Evolutionary conservation across 2,888 invertebrate species (phyloP).

Genomic region (Tigriopus californicus): DNA sequence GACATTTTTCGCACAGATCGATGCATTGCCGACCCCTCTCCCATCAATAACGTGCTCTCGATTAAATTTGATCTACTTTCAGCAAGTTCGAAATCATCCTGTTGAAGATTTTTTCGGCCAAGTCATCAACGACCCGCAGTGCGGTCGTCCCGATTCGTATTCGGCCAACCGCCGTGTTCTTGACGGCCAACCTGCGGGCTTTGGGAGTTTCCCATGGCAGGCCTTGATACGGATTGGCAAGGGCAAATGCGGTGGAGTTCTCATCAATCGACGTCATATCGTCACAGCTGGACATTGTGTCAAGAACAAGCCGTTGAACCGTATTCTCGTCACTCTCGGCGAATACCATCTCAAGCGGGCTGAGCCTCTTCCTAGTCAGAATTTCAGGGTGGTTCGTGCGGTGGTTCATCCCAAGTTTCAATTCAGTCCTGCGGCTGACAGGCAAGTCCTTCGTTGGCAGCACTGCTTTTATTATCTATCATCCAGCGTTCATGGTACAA

Average conservation of each 20-base stretch:
- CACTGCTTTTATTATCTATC: too few relatives aligned
- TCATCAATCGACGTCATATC: constrained; percentile 11
- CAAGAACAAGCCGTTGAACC: constrained; percentile 5
- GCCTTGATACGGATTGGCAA: constrained; percentile 13
- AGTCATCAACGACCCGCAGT: constrained; percentile 14
- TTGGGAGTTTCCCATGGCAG: constrained; percentile 15
- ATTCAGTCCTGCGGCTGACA: constrained; percentile 15
- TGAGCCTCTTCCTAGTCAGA: constrained; percentile 5
- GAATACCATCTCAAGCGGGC: constrained; percentile 10
- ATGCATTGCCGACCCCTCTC: not conserved
- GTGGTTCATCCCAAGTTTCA: constrained; percentile 14
- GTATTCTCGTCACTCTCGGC: constrained; percentile 9
- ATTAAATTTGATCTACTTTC: constrained; percentile 2
- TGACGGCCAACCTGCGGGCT: constrained; percentile 12
- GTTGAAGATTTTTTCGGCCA: not conserved
- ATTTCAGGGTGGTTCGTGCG: not conserved
- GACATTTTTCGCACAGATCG: not conserved
- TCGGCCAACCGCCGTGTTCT: constrained; percentile 11
- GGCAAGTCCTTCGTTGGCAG: constrained; percentile 2
- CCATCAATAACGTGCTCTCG: too few relatives aligned
- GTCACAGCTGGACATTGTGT: constrained; percentile 15
- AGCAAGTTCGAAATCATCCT: not conserved
- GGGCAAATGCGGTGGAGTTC: constrained; percentile 13
- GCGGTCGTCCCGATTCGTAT: not conserved
- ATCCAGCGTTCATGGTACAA: too few relatives aligned